These are phyloP conservation scores for Plagodis dolabraria DNA, from an alignment of 2,888 invertebrate species.

Conservation along the genomic window DNA sequence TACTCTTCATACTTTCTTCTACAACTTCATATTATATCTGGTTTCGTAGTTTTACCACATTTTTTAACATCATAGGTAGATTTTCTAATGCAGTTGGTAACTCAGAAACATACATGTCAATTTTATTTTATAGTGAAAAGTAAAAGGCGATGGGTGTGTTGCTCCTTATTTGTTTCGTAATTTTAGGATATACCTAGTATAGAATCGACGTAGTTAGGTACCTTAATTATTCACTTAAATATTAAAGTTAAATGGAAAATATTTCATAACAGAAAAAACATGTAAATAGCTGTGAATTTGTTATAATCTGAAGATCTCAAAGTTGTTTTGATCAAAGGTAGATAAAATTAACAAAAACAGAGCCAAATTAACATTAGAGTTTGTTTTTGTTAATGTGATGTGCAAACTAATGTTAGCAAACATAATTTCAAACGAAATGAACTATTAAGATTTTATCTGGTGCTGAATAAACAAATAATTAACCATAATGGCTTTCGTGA, in stretches of 20 bases:
- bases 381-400: conserved; percentile 16
- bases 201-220: conserved; percentile 8
- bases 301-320: background rate
- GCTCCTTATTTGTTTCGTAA: conserved; percentile 63
- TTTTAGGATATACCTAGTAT: conserved; percentile 24
- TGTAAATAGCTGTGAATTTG: too few species aligned
- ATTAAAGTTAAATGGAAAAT: too few species aligned
- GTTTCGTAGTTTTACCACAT: too few species aligned
- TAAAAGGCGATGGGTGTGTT: conserved; percentile 77
- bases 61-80: background rate
- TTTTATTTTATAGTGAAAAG: conserved; percentile 71
- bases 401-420: conserved; percentile 21
- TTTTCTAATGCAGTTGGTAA: conserved; percentile 32
- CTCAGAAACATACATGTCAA: conserved; percentile 45
- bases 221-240: too few species aligned
- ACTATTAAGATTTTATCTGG: conserved; percentile 9
- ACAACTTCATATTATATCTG: too few species aligned
- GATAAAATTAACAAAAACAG: conserved; percentile 40
- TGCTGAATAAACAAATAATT: conserved; percentile 21
- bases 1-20: too few species aligned
- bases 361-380: conserved; percentile 30
- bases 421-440: conserved; percentile 11
- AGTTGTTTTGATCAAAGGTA: conserved; percentile 24
- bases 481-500: conserved; percentile 52
- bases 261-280: too few species aligned